Percentiles rank a stretch among this genome's conserved stretches.
Evolutionary conservation across 2,888 invertebrate genomes (phyloP).

Genomic region (Hymenopus coronatus): DNA sequence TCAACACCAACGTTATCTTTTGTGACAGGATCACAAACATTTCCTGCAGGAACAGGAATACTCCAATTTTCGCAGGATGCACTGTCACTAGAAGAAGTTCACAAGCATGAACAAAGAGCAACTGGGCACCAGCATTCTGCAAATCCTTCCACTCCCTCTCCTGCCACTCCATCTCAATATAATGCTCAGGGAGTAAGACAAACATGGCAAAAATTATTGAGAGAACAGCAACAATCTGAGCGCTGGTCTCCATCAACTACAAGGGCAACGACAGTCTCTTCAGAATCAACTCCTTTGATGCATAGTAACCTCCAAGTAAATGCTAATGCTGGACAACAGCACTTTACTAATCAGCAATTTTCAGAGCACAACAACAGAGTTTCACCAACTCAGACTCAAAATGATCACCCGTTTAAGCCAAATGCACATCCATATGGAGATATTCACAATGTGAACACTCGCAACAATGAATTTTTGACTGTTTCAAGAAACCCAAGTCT

Average conservation of each 20-base stretch:
- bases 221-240: constrained; percentile 10
- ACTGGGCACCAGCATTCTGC: not conserved
- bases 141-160: not conserved
- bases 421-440: constrained; percentile 20
- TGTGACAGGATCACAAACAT: not conserved
- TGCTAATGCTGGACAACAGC: not conserved
- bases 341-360: not conserved
- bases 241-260: not conserved
- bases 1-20: not conserved
- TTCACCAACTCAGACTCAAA: not conserved
- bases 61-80: not conserved
- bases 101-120: constrained; percentile 4
- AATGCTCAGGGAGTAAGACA: not conserved
- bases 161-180: not conserved
- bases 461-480: not conserved
- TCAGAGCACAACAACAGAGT: not conserved
- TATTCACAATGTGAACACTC: not conserved
- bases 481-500: not conserved
- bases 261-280: not conserved
- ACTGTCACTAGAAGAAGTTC: not conserved
- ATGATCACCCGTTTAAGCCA: constrained; percentile 22
- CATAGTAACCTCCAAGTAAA: not conserved
- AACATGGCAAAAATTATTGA: constrained; percentile 5
- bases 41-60: not conserved
- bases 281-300: not conserved